Base-by-base conservation (phyloP, 2,888 invertebrate species). In the Prenolepis imparis region DNA sequence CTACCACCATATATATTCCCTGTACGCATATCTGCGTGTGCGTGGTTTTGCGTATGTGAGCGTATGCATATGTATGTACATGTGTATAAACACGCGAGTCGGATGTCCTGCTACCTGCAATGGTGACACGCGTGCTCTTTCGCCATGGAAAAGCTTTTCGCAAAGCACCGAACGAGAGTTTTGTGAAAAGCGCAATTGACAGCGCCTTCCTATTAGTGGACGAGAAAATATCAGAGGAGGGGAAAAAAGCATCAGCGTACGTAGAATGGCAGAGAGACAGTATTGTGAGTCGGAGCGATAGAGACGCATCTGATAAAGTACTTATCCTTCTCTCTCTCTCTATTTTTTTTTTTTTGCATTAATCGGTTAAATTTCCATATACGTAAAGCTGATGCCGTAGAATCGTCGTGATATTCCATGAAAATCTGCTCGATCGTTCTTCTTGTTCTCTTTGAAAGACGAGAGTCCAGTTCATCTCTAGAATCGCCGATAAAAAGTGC, bases 101-200 rank as follows among this genome's bases (percentile, higher is more conserved):
- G 32, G 41, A 24, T 70, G 44, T 70, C 78, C 41, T 41, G 1
- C 70, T 41, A 55, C n/a, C 32, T 44, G 28, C 48, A 36, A 63
- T 21, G 83, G 83, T 72, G 67, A 66, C 68, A 67, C 74, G 36
- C 74, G 72, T 52, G 36, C 82, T 87, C 87, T 89, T 85, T 78
- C 85, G 66, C 84, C 64, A 75, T 77, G 78, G 87, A 81, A 87
- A 86, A 88, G 89, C 86, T 82, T 80, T 75, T 84, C 84, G 90
- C 82, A 85, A 86, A 89, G 88, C 83, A 52, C 55, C 78, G 85
- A 84, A 80, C 87, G 82, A 85, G 84, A 88, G 90, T 90, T 92
- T 91, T 91, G 91, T 91, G 90, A 90, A 93, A 92, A 91, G 90
- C 85, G 90, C 92, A 92, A 92, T 92, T 92, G 91, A 92, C 92